Base-by-base conservation (phyloP, 1,140 invertebrate species). In the Panagrolaimus sp. region DNA sequence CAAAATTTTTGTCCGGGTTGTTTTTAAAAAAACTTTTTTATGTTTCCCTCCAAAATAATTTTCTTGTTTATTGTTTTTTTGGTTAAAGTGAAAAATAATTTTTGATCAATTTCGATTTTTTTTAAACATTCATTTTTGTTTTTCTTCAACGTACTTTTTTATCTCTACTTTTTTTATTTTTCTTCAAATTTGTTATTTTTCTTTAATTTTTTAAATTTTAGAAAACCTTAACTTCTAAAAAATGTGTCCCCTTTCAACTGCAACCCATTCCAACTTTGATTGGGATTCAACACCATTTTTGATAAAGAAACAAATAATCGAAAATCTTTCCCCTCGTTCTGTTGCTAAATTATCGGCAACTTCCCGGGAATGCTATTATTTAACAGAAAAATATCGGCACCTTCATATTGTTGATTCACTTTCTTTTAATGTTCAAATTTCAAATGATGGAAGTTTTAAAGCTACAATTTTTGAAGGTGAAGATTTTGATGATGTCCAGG, bases 191-290 rank as follows among this genome's bases (percentile, higher is more conserved):
- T 38, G 2, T 38, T 38, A 38, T 38, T 38, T 38, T 38, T 2
- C 32, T 38, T 38, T 38, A 7, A 38, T 38, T 3, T 58, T 12
- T 3, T 28, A n/a, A 28, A n/a, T 58, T 58, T 58, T 24, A 58
- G 52, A 58, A 58, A n/a, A 2, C 15, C 15, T 12, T 12, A 58
- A n/a, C 52, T 4, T 4, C 52, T 4, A 38, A 58, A 58, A 8
- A 58, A 58, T 58, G 52, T 58, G 52, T 58, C 21, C 52, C 15
- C 52, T 58, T 21, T 58, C 52, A 14, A 58, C 15, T 28, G 17
- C 52, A 58, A 21, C 21, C 5, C 52, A 21, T 3, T 58, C 52
- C 5, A 28, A 10, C 52, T 26, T 58, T 58, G 21, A 21, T 28
- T 58, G 52, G 52, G 10, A 28, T 21, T 12, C 12, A 3, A 58